Evolutionary conservation across 2,888 invertebrate genomes (phyloP).

Genomic region (Trachelus tabidus): DNA sequence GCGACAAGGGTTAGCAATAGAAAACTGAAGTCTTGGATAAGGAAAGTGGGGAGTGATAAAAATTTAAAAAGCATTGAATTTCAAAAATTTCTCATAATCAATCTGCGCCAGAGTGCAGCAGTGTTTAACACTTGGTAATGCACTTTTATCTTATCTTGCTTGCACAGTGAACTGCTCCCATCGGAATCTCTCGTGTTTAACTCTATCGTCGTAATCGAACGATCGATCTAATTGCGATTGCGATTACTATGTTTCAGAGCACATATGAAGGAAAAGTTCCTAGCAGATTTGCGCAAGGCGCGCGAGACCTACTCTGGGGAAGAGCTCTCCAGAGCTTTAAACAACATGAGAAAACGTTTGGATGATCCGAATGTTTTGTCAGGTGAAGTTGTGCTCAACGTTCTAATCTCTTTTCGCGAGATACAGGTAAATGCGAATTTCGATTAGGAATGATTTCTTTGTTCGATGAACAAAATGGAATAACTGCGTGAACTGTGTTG

Average conservation of each 20-base stretch:
- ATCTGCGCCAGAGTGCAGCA: not conserved
- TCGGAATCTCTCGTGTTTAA: not conserved
- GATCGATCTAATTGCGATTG: slow-evolving; percentile 1
- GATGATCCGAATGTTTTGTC: slow-evolving; percentile 98
- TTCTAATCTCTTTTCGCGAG: slow-evolving; percentile 91
- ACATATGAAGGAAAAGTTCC: slow-evolving; percentile 97
- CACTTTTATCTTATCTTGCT: slow-evolving; percentile 11
- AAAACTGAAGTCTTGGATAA: not conserved
- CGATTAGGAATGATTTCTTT: no score
- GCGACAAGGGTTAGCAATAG: not conserved
- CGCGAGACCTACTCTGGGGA: slow-evolving; percentile 88
- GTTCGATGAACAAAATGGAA: not conserved
- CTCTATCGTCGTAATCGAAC: not conserved
- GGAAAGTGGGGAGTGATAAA: not conserved
- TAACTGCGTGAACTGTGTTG: not conserved
- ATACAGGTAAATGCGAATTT: slow-evolving; percentile 72
- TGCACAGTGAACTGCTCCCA: slow-evolving; percentile 7
- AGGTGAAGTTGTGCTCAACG: slow-evolving; percentile 94
- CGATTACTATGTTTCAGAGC: slow-evolving; percentile 72
- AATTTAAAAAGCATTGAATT: not conserved
- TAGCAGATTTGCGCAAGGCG: slow-evolving; percentile 91
- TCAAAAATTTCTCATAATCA: not conserved
- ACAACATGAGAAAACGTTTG: slow-evolving; percentile 90
- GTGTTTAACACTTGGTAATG: not conserved
- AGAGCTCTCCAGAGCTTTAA: slow-evolving; percentile 82